A percentile compares a stretch with the other conserved stretches of the same genome.
Evolutionary conservation across 2,113 vertebrate species (phyloP).

Genomic region (Eclectus roratus): DNA sequence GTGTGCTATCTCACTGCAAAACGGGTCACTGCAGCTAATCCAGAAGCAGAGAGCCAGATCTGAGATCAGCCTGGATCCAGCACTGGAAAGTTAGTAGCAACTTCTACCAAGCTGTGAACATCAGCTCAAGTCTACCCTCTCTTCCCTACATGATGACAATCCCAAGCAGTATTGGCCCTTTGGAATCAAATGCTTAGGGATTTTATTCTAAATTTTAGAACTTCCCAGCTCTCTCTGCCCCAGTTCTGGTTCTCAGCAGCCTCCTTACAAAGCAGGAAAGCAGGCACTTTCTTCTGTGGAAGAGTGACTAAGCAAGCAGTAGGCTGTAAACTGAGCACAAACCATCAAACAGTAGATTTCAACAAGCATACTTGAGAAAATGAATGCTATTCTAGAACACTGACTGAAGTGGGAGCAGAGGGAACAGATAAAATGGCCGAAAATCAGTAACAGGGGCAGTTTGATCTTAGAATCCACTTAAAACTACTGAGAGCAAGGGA

Average conservation of each 20-base stretch:
- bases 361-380: background rate
- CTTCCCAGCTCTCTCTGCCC: background rate
- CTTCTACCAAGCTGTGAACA: background rate
- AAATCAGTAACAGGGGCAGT: background rate
- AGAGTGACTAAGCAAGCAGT: constrained; percentile 21
- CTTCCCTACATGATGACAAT: background rate
- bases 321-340: constrained; percentile 6
- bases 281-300: background rate
- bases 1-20: background rate
- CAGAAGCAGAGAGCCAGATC: background rate
- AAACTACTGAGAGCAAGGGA: background rate
- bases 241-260: background rate
- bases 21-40: background rate
- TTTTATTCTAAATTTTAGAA: background rate
- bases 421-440: background rate
- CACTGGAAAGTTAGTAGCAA: background rate
- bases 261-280: background rate
- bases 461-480: background rate
- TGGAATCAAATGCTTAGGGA: background rate
- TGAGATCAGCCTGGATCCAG: background rate
- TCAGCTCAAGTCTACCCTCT: background rate
- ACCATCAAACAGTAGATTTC: background rate
- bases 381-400: background rate
- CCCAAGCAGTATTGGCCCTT: background rate
- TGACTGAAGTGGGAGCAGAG: background rate